Evolutionary conservation across 2,797 vertebrate genomes (phyloP), one percentile per base, ranked within the genome.

Genomic region (Chromis chromis): DNA sequence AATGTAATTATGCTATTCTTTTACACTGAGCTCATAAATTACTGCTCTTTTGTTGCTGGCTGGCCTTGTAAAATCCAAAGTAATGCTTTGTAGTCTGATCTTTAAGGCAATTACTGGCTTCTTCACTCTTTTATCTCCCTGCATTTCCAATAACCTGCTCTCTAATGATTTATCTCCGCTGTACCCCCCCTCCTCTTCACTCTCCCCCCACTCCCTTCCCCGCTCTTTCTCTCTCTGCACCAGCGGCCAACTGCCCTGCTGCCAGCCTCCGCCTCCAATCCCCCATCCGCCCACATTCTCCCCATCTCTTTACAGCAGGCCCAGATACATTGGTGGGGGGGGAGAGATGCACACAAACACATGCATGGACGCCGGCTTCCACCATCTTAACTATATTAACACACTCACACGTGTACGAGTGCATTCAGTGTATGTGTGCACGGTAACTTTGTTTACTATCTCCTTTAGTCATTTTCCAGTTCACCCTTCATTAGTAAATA

Each of bases 1-100:
- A 98, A 99, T 99, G 97, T 96, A 99, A 99, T 99, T 99, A 99
- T 98, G 98, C 97, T 97, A 98, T 98, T 99, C 97, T 99, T 98
- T 99, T 99, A 98, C 97, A 95, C 97, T 95, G 96, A 97, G 97
- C 97, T 98, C 97, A 99, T 99, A 98, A 99, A 99, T 99, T 98
- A 98, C 96, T 88, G 96, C 96, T 97, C 97, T 97, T 98, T 97
- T 98, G 97, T 99, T 98, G 97, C 96, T 94, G 93, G 91, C 95
- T 96, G 96, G 97, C 97, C 97, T 98, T 98, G 97, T 98, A 97
- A 97, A 98, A 98, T 94, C 96, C 96, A 95, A 96, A 97, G 96
- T 97, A 98, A 97, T 97, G 97, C 96, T 97, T 96, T 97, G 96
- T 96, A 96, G 96, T 97, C 95, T 96, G 96, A 98, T 98, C 97